Evolutionary conservation across 2,113 vertebrate species (phyloP), one percentile per base, ranked within the genome.

Genomic region (Brachionichthys hirsutus): DNA sequence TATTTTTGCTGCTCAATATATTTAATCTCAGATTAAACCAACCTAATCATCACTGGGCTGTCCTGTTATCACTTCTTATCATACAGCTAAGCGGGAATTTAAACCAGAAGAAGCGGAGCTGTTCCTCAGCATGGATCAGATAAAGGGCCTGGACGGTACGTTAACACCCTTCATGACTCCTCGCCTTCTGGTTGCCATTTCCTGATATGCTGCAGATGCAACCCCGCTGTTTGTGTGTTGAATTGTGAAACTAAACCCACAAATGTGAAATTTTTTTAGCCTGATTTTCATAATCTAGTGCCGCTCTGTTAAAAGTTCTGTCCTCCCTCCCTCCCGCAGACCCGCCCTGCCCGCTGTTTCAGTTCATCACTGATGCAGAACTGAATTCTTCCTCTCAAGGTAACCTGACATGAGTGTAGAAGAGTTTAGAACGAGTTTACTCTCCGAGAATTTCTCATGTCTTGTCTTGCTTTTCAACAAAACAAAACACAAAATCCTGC

Each of bases 81-180:
- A 17, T 50, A 16, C 9, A 87, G 87, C 2, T 53, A 3, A 13
- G 4, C 14, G 17, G 17, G 54, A 55, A 1, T 66, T 71, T 0
- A 81, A 16, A 8, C 14, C 19, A 20, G 71, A 82, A 1, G 77
- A 85, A 13, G 4, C 14, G 1, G 77, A 84, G 35, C 60, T 91
- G 57, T 91, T 91, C 53, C 68, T 81, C n/a, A 83, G 67, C 17
- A 82, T 86, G 85, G 73, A 76, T 10, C 66, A 83, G 48, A 54
- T 80, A 1, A 85, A 81, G 54, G 56, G 73, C 17, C 16, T 62
- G 3, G 51, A 42, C 2, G 82, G 85, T 82, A 82, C 0, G 75
- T 48, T 30, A 48, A 12, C 51, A 19, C 2, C 14, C n/a, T 14
- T 17, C 5, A 2, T 36, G 4, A 19, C 1, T 42, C 34, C 18